A percentile compares a stretch with the other conserved stretches of the same genome.
Evolutionary conservation across 2,797 vertebrate genomes (phyloP).

Genomic region (Labroides dimidiatus): DNA sequence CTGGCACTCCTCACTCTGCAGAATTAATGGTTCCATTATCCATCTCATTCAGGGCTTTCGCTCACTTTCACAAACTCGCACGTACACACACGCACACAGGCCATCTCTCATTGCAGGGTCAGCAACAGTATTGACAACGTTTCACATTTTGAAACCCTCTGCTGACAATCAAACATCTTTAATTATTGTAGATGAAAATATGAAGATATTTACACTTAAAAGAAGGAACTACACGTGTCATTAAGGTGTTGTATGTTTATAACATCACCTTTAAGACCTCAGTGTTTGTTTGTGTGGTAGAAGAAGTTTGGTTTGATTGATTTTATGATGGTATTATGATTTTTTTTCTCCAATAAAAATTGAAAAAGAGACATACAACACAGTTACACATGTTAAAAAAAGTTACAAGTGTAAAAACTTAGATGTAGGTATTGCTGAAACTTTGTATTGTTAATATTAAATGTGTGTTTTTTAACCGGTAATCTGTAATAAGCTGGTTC

Average conservation of each 20-base stretch:
- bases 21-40: constrained; percentile 81
- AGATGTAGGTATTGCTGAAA: too few relatives aligned
- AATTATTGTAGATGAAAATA: not conserved
- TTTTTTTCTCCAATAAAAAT: too few relatives aligned
- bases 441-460: too few relatives aligned
- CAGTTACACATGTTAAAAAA: too few relatives aligned
- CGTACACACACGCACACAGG: constrained; percentile 22
- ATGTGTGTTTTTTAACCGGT: too few relatives aligned
- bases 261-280: too few relatives aligned
- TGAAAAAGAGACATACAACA: too few relatives aligned
- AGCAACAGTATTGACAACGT: constrained; percentile 4
- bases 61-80: constrained; percentile 26
- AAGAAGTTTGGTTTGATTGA: too few relatives aligned
- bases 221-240: not conserved
- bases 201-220: not conserved
- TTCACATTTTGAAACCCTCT: not conserved
- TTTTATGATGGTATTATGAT: too few relatives aligned
- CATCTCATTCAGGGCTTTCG: constrained; percentile 58
- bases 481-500: too few relatives aligned
- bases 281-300: too few relatives aligned
- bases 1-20: constrained; percentile 73
- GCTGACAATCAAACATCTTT: not conserved
- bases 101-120: constrained; percentile 49
- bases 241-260: not conserved
- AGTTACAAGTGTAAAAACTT: too few relatives aligned